These are phyloP conservation scores for Monoplex corrugatus DNA, from an alignment of 2,888 invertebrate genomes.

Conservation along the genomic window DNA sequence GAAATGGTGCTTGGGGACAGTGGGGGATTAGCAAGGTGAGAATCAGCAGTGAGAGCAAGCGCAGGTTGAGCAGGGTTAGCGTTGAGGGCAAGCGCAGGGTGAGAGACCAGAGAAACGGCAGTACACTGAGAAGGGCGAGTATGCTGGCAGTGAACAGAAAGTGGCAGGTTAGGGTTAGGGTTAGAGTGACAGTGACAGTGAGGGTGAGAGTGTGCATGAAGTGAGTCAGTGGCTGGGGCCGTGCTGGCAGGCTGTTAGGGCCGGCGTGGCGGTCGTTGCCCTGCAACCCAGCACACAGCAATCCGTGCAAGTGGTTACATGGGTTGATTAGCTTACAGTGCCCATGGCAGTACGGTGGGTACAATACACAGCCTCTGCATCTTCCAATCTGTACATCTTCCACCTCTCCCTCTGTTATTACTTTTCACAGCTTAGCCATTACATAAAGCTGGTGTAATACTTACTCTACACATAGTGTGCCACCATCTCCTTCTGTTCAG, in stretches of 20 bases:
- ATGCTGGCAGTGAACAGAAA: background rate
- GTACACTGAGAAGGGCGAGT: background rate
- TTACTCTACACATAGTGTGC: too few relatives aligned
- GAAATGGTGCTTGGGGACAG: conserved; percentile 37
- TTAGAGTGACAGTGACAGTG: background rate
- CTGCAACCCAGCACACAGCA: conserved; percentile 47
- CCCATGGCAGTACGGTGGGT: too few relatives aligned
- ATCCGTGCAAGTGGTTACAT: background rate
- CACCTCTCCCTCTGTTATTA: too few relatives aligned
- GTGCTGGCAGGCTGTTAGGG: conserved; percentile 34
- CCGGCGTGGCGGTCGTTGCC: background rate
- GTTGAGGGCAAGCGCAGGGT: background rate
- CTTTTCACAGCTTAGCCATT: too few relatives aligned
- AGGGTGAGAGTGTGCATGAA: background rate
- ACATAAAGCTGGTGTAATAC: too few relatives aligned
- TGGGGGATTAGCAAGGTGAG: conserved; percentile 31
- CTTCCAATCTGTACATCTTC: too few relatives aligned
- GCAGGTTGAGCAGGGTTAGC: background rate
- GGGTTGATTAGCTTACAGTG: background rate
- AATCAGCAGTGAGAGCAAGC: background rate
- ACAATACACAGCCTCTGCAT: too few relatives aligned
- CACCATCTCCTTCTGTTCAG: too few relatives aligned
- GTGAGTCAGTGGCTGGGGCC: background rate
- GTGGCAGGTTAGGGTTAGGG: background rate
- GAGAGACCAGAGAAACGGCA: background rate